These are phyloP conservation scores for Epinephelus malabaricus DNA, from an alignment of 2,797 vertebrate genomes.

Conservation along the genomic window DNA sequence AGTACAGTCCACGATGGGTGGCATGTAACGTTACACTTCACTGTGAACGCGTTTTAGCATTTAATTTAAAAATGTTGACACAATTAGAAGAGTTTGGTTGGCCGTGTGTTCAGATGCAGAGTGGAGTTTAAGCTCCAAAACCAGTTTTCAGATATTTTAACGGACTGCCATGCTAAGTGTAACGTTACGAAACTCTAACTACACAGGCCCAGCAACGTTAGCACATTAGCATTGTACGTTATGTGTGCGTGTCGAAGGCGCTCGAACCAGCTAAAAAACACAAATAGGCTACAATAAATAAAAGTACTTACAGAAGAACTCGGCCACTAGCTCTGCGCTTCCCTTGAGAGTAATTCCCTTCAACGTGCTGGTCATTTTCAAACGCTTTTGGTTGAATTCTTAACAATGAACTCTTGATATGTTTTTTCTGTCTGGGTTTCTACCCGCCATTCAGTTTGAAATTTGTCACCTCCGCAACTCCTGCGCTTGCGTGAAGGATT, in stretches of 20 bases:
- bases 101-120: too few species aligned
- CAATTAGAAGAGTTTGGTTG: neutral
- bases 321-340: constrained; percentile 93
- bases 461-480: constrained; percentile 21
- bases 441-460: constrained; percentile 85
- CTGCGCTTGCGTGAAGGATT: constrained; percentile 56
- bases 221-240: constrained; percentile 16
- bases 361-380: constrained; percentile 84
- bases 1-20: constrained; percentile 2
- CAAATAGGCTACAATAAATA: accelerated
- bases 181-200: too few species aligned
- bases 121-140: too few species aligned
- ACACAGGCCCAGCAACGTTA: constrained; percentile 1
- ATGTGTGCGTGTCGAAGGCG: neutral
- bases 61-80: accelerated
- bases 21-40: neutral
- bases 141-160: accelerated
- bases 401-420: neutral
- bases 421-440: neutral
- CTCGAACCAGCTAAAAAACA: neutral
- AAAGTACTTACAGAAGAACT: constrained; percentile 93
- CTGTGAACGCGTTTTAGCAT: neutral
- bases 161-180: too few species aligned
- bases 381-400: accelerated
- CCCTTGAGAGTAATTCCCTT: constrained; percentile 93